These are phyloP conservation scores for Thunnus maccoyii DNA, from an alignment of 2,113 vertebrate genomes.

Conservation along the genomic window DNA sequence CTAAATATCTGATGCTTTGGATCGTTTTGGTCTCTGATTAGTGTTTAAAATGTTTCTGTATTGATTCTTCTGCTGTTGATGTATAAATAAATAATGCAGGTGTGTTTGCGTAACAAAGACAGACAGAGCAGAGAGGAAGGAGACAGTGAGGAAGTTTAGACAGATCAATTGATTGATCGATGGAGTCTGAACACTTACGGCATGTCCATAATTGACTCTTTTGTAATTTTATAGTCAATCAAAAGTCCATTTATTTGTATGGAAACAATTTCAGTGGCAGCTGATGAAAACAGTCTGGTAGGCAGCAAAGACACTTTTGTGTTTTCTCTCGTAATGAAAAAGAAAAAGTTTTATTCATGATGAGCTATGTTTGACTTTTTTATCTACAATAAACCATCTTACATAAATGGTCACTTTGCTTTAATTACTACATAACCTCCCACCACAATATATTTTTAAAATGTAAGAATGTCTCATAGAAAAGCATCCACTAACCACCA, in stretches of 20 bases:
- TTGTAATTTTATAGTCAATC: not conserved
- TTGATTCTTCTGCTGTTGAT: constrained; percentile 36
- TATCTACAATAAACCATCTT: too few species aligned
- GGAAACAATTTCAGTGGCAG: not conserved
- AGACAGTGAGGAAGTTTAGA: constrained; percentile 15
- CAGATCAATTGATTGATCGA: not conserved
- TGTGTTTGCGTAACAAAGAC: constrained; percentile 6
- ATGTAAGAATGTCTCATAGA: too few species aligned
- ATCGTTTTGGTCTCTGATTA: not conserved
- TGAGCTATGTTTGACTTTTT: too few species aligned
- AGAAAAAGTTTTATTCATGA: too few species aligned
- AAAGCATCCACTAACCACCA: too few species aligned
- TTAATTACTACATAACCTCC: too few species aligned
- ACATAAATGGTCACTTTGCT: too few species aligned
- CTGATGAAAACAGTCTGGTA: too few species aligned
- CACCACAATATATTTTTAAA: too few species aligned
- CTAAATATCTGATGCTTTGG: not conserved
- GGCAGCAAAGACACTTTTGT: too few species aligned
- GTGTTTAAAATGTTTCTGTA: constrained; percentile 7
- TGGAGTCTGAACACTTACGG: too few species aligned
- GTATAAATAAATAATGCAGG: constrained; percentile 59
- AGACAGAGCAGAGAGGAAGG: constrained; percentile 19
- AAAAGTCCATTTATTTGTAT: not conserved
- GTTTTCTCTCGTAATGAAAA: too few species aligned
- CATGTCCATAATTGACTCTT: not conserved